Conservation (phyloP, 2,113 vertebrate species). For the Stictonetta naevosa region DNA sequence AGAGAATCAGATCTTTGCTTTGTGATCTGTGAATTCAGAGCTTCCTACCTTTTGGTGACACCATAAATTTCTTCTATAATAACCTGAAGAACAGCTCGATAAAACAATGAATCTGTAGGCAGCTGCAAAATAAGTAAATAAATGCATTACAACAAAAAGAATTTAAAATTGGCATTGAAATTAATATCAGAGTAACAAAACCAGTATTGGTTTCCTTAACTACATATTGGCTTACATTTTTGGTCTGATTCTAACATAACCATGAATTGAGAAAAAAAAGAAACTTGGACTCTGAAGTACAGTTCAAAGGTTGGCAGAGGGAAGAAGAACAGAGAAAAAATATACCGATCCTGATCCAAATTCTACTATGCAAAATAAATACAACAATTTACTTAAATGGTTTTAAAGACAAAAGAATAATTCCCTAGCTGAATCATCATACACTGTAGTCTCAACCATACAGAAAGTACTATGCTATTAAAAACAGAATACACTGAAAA, state of each 20-base stretch:
- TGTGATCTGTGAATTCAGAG: background rate
- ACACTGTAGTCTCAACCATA: background rate
- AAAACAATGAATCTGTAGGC: constrained; percentile 94
- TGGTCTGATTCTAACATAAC: background rate
- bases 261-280: background rate
- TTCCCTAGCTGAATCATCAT: background rate
- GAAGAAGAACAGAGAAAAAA: background rate
- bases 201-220: background rate
- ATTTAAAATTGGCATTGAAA: constrained; percentile 30
- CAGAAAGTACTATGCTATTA: background rate
- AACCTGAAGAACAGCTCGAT: constrained; percentile 93
- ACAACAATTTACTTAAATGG: background rate
- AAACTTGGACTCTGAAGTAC: background rate
- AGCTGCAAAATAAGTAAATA: constrained; percentile 79
- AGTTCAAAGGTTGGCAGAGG: background rate
- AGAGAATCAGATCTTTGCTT: background rate
- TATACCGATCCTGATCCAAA: background rate
- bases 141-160: constrained; percentile 27
- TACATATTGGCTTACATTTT: background rate
- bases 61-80: constrained; percentile 92
- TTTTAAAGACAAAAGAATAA: background rate
- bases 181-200: background rate
- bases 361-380: background rate
- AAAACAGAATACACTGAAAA: background rate
- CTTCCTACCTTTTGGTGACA: constrained; percentile 87